Percentiles rank a stretch among this genome's conserved stretches.
These are phyloP conservation scores for Phoxinus dragarum DNA, from an alignment of 2,797 vertebrate genomes.

Conservation along the genomic window DNA sequence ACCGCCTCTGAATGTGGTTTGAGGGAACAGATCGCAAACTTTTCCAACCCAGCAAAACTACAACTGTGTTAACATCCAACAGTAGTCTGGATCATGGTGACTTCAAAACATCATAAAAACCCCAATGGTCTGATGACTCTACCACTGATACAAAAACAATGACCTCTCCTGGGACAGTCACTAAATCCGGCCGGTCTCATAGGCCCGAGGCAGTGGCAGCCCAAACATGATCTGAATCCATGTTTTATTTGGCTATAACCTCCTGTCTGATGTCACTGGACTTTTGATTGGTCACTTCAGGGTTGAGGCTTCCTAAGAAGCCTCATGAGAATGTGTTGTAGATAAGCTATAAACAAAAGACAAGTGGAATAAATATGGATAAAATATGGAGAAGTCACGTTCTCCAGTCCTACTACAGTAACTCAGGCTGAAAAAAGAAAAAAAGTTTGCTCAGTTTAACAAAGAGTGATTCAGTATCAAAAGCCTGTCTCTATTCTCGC, in stretches of 20 bases:
- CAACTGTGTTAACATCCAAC: not conserved
- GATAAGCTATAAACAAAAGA: constrained; percentile 3
- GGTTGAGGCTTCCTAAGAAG: constrained; percentile 26
- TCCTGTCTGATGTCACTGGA: not conserved
- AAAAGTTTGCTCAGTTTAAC: constrained; percentile 38
- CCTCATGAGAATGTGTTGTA: constrained; percentile 10
- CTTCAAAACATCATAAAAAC: not conserved
- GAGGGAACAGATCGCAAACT: not conserved
- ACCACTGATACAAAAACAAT: not conserved
- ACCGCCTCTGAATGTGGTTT: not conserved
- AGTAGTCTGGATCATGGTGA: not conserved
- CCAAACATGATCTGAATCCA: not conserved
- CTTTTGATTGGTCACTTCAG: constrained; percentile 4
- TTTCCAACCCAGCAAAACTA: not conserved
- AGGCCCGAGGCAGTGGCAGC: not conserved
- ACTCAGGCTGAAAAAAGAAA: not conserved
- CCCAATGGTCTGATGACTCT: not conserved
- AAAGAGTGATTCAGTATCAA: constrained; percentile 57
- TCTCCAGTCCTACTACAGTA: not conserved
- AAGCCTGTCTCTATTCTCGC: constrained; percentile 60
- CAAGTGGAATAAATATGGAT: not conserved
- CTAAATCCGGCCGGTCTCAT: not conserved
- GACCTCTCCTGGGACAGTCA: not conserved
- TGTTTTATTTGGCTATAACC: not conserved
- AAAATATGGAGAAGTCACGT: not conserved